phyloP scores from a whole-genome alignment of 1,140 invertebrate species.

The Anastatus disparis region DNA sequence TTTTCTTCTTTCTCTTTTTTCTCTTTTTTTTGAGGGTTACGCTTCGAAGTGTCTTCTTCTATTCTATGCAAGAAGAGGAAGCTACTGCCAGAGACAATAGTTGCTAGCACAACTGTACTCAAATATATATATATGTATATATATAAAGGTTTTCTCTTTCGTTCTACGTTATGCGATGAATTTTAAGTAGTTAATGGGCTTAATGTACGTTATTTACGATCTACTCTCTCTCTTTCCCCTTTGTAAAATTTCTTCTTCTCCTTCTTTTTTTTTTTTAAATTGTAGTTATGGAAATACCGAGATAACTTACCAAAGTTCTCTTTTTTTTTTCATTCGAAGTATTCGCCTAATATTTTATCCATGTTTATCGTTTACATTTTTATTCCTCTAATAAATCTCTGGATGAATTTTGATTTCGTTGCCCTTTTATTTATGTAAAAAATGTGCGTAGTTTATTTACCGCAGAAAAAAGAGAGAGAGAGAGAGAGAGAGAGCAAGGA shows the following conservation, averaged over 20 bases:
- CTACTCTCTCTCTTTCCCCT: neutral
- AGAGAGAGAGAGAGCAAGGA: neutral
- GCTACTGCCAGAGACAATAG: conserved; percentile 24
- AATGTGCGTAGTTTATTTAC: neutral
- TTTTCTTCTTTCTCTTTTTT: conserved; percentile 32
- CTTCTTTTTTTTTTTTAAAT: conserved; percentile 16
- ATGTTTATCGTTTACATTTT: conserved; percentile 19
- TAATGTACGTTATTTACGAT: conserved; percentile 34
- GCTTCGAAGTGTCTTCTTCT: conserved; percentile 19
- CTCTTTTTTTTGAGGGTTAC: conserved; percentile 28
- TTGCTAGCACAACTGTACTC: neutral
- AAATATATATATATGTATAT: neutral
- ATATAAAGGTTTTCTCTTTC: neutral
- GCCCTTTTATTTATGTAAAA: neutral
- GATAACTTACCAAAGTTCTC: conserved; percentile 32
- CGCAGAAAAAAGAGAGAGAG: neutral
- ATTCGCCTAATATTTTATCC: conserved; percentile 9
- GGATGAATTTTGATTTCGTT: conserved; percentile 3
- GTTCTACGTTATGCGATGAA: conserved; percentile 18
- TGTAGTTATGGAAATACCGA: conserved; percentile 30
- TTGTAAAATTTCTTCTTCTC: too few species aligned
- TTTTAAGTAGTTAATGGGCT: conserved; percentile 37
- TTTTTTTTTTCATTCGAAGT: conserved; percentile 28
- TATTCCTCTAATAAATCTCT: conserved; percentile 8
- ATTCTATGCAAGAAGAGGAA: neutral